Conservation (phyloP, 2,113 vertebrate species). For the Formicarius rufipectus region DNA sequence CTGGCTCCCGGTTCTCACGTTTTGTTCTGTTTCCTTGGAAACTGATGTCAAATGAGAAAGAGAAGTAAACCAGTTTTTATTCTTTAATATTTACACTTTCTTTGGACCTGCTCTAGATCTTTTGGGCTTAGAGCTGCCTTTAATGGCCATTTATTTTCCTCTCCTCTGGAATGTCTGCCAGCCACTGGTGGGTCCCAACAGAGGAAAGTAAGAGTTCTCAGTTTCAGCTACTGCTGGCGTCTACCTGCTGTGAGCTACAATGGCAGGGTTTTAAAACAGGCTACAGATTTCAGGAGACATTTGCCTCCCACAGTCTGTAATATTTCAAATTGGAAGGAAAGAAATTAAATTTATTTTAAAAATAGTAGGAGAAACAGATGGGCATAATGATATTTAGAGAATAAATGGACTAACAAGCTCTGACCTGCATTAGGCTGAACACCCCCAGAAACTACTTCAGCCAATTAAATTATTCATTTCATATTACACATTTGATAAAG, state of each 20-base stretch:
- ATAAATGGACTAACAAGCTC: slow-evolving; percentile 47
- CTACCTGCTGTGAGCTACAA: not conserved
- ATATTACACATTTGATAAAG: slow-evolving; percentile 20
- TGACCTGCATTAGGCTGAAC: slow-evolving; percentile 31
- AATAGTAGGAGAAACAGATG: slow-evolving; percentile 48
- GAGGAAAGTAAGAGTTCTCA: slow-evolving; percentile 31
- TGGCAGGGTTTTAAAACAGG: slow-evolving; percentile 15
- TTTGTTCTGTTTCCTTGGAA: slow-evolving; percentile 68
- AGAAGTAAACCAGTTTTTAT: slow-evolving; percentile 38
- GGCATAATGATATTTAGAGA: slow-evolving; percentile 2
- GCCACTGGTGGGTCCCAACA: not conserved
- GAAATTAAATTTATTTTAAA: slow-evolving; percentile 53
- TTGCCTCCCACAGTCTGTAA: slow-evolving; percentile 23
- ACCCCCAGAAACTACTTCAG: slow-evolving; percentile 40
- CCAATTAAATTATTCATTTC: slow-evolving; percentile 55
- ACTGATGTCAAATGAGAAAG: slow-evolving; percentile 48
- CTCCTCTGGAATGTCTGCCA: not conserved
- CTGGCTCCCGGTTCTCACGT: slow-evolving; percentile 57
- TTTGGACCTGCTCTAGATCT: not conserved
- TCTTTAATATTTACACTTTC: slow-evolving; percentile 21
- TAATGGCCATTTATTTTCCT: not conserved
- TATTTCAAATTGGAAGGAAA: slow-evolving; percentile 60
- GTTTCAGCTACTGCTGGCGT: not conserved
- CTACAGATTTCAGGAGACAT: slow-evolving; percentile 35
- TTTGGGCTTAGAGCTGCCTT: not conserved